A percentile compares a stretch with the other conserved stretches of the same genome.
Conservation (phyloP, 1,140 invertebrate species). For the Drosophila hydei region DNA sequence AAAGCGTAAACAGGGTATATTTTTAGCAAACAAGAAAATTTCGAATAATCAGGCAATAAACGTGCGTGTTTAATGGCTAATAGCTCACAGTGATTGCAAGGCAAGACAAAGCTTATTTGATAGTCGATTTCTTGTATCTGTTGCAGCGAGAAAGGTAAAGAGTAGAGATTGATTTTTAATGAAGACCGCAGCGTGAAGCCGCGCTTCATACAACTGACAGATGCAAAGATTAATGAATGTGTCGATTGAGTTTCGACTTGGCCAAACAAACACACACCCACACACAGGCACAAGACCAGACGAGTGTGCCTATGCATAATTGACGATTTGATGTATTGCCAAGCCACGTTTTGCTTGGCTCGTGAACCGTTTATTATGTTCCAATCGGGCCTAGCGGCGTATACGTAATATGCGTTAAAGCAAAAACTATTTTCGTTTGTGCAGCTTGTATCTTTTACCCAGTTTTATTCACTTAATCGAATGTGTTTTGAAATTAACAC, state of each 20-base stretch:
- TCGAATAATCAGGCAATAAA: background rate
- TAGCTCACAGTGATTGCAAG: constrained; percentile 16
- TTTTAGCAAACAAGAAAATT: background rate
- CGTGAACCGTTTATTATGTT: constrained; percentile 9
- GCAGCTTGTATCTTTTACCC: too few relatives aligned
- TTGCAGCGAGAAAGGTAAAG: background rate
- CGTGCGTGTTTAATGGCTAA: constrained; percentile 41
- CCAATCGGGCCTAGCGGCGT: background rate
- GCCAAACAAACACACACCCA: background rate
- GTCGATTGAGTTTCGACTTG: constrained; percentile 39
- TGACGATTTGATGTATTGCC: constrained; percentile 27
- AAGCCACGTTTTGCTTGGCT: constrained; percentile 5
- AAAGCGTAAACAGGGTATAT: background rate
- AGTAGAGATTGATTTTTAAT: constrained; percentile 35
- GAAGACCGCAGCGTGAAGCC: constrained; percentile 9
- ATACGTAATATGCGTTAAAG: constrained; percentile 25
- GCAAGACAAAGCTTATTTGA: constrained; percentile 3
- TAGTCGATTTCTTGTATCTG: background rate
- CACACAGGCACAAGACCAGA: background rate
- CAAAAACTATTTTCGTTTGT: background rate
- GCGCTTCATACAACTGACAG: constrained; percentile 5
- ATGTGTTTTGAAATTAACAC: background rate
- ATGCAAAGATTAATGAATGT: constrained; percentile 40
- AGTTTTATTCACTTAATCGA: too few relatives aligned
- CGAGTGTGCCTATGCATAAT: constrained; percentile 8